Conservation (phyloP, 2,888 invertebrate genomes). For the Dryocosmus kuriphilus region DNA sequence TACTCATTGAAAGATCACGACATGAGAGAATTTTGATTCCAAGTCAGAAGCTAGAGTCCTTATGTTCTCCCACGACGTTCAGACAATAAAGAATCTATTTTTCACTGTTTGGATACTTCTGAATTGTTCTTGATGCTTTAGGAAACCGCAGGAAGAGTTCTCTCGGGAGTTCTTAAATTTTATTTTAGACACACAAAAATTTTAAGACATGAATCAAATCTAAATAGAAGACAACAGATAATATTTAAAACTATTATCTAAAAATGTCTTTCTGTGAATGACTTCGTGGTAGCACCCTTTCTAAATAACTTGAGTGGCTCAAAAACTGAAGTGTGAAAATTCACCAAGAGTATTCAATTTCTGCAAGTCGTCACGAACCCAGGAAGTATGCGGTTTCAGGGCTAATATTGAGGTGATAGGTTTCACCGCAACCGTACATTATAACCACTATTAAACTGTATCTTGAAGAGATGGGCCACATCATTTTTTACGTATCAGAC, state of each 20-base stretch:
- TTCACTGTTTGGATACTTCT: not conserved
- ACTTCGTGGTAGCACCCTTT: not conserved
- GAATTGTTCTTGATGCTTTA: too few relatives aligned
- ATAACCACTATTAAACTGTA: conserved; percentile 20
- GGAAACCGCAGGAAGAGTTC: too few relatives aligned
- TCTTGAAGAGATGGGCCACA: not conserved
- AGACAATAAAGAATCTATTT: not conserved
- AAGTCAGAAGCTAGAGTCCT: not conserved
- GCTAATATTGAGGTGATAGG: conserved; percentile 32
- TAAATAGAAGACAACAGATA: too few relatives aligned
- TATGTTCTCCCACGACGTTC: not conserved
- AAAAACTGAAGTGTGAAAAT: conserved; percentile 10
- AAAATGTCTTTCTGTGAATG: not conserved
- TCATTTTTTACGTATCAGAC: not conserved
- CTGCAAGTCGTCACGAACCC: conserved; percentile 14
- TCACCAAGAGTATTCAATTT: conserved; percentile 16
- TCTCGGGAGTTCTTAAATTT: too few relatives aligned
- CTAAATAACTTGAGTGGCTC: not conserved
- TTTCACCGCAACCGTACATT: conserved; percentile 24
- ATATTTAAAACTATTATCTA: not conserved
- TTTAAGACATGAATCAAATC: too few relatives aligned
- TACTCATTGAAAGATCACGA: not conserved
- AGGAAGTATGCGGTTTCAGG: conserved; percentile 37
- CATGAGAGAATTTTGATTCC: conserved; percentile 1
- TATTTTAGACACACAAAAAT: too few relatives aligned